phyloP scores from a whole-genome alignment of 2,888 invertebrate species.

The Drosophila yooni region DNA sequence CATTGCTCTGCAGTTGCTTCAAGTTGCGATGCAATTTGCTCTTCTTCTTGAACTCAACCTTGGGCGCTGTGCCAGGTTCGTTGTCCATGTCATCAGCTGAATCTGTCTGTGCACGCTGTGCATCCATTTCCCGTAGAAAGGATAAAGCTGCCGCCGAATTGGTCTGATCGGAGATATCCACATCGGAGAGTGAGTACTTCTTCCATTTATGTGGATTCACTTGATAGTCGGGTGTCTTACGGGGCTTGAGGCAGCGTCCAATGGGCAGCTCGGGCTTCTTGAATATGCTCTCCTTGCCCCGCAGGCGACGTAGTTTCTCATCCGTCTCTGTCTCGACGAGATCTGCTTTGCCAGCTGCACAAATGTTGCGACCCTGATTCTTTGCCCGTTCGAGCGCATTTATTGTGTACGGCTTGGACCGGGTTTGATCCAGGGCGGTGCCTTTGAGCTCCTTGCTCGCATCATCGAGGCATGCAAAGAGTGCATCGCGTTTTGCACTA shows the following conservation, averaged over 20 bases:
- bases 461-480: slow-evolving; percentile 89
- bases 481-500: slow-evolving; percentile 88
- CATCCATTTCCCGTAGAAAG: slow-evolving; percentile 90
- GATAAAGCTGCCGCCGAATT: slow-evolving; percentile 92
- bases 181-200: slow-evolving; percentile 92
- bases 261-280: slow-evolving; percentile 90
- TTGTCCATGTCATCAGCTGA: slow-evolving; percentile 34
- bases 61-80: slow-evolving; percentile 21
- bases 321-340: slow-evolving; percentile 28
- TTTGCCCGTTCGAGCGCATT: slow-evolving; percentile 85
- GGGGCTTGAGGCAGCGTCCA: slow-evolving; percentile 86
- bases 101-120: slow-evolving; percentile 84
- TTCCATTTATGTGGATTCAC: slow-evolving; percentile 93
- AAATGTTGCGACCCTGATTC: slow-evolving; percentile 48
- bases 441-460: slow-evolving; percentile 87
- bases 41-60: slow-evolving; percentile 84
- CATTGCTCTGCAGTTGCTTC: slow-evolving; percentile 67
- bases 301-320: slow-evolving; percentile 72
- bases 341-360: slow-evolving; percentile 17
- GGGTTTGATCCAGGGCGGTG: slow-evolving; percentile 83
- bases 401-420: slow-evolving; percentile 62
- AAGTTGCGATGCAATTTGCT: slow-evolving; percentile 75
- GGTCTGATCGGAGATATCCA: slow-evolving; percentile 92
- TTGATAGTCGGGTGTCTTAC: slow-evolving; percentile 85
- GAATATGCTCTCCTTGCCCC: slow-evolving; percentile 90